A percentile compares a stretch with the other conserved stretches of the same genome.
These are phyloP conservation scores for Limenitis camilla DNA, from an alignment of 2,888 invertebrate species.

Conservation along the genomic window DNA sequence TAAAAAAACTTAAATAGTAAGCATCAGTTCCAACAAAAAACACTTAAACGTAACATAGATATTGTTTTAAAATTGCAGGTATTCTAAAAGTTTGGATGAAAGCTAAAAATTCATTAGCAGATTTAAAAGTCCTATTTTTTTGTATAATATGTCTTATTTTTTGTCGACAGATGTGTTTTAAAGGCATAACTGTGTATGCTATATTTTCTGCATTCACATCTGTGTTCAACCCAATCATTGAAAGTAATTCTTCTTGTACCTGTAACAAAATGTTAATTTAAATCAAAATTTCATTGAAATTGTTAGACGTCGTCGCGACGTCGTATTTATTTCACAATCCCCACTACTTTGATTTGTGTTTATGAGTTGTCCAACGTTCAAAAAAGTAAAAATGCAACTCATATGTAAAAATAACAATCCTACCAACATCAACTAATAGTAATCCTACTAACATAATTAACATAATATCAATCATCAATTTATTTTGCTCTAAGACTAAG, in stretches of 20 bases:
- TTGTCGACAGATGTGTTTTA: conserved; percentile 53
- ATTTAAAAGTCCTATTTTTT: conserved; percentile 10
- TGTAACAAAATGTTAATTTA: conserved; percentile 23
- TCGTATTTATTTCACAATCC: too few relatives aligned
- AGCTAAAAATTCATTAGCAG: conserved; percentile 42
- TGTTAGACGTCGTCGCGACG: too few relatives aligned
- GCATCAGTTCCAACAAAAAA: conserved; percentile 1
- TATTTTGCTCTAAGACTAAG: too few relatives aligned
- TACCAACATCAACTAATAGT: too few relatives aligned
- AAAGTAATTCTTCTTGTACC: conserved; percentile 44
- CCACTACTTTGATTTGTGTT: too few relatives aligned
- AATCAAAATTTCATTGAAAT: too few relatives aligned
- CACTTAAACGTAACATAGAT: conserved; percentile 41
- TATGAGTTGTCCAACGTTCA: too few relatives aligned
- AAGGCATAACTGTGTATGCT: conserved; percentile 36
- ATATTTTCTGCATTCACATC: conserved; percentile 33
- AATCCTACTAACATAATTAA: too few relatives aligned
- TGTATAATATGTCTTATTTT: conserved; percentile 43
- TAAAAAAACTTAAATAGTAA: neutral
- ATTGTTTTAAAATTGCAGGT: conserved; percentile 44
- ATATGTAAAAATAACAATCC: too few relatives aligned
- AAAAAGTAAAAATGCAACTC: too few relatives aligned
- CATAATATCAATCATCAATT: too few relatives aligned
- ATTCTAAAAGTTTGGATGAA: conserved; percentile 40
- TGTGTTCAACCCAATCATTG: conserved; percentile 39